Percentiles rank a stretch among this genome's conserved stretches.
Evolutionary conservation across 1,140 invertebrate genomes (phyloP).

Genomic region (Drosophila dunni): DNA sequence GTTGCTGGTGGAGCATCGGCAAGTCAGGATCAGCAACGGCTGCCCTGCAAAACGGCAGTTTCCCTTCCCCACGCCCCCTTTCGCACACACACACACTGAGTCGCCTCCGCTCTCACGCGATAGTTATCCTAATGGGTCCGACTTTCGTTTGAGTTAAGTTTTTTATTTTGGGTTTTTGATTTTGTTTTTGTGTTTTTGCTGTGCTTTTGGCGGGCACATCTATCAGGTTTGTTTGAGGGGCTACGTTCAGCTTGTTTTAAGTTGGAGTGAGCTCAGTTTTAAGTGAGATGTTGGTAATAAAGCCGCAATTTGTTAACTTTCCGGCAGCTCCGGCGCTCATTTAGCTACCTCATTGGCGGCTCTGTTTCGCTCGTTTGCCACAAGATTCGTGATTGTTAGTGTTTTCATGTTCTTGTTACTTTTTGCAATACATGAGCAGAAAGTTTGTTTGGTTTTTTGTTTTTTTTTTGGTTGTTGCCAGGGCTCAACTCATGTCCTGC

Average conservation of each 20-base stretch:
- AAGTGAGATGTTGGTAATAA: conserved; percentile 83
- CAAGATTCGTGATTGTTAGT: conserved; percentile 53
- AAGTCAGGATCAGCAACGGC: conserved; percentile 66
- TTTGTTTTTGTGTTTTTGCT: conserved; percentile 28
- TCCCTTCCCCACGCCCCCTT: background rate
- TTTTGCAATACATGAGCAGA: conserved; percentile 23
- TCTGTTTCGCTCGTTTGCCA: conserved; percentile 65
- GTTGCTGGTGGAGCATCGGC: conserved; percentile 55
- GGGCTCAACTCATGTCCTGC: conserved; percentile 61
- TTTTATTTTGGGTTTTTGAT: conserved; percentile 19
- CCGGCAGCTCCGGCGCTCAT: conserved; percentile 58
- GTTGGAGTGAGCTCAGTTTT: conserved; percentile 55
- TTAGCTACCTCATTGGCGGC: conserved; percentile 83
- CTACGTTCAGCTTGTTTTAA: conserved; percentile 4
- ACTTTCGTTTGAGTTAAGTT: conserved; percentile 68
- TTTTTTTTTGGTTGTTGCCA: background rate
- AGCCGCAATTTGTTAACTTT: conserved; percentile 82
- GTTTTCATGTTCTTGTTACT: conserved; percentile 28
- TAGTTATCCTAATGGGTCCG: conserved; percentile 81
- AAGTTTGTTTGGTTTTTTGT: conserved; percentile 18
- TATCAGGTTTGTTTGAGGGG: conserved; percentile 51
- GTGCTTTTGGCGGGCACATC: conserved; percentile 67
- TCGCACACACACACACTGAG: background rate
- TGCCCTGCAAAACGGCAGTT: conserved; percentile 47
- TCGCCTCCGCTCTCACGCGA: conserved; percentile 67